phyloP scores from a whole-genome alignment of 2,797 vertebrate species.

The Sylvia borin region DNA sequence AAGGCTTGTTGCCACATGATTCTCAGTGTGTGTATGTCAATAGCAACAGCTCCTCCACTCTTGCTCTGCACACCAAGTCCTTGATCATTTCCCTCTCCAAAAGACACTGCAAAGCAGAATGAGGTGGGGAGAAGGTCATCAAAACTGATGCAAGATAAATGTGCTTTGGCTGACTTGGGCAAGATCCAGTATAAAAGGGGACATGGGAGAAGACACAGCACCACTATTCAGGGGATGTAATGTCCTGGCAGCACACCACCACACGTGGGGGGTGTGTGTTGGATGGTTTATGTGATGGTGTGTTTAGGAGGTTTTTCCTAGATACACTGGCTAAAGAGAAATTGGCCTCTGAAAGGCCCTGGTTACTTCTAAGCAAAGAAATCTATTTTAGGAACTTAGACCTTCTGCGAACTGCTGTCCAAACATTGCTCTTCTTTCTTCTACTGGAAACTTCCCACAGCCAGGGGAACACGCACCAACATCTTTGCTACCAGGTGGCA shows the following conservation, averaged over 20 bases:
- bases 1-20: neutral
- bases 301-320: neutral
- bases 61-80: neutral
- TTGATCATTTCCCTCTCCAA: neutral
- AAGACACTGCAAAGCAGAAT: neutral
- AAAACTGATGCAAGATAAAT: neutral
- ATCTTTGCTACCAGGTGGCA: neutral
- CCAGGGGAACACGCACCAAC: neutral
- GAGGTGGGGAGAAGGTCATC: neutral
- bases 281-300: neutral
- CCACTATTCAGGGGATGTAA: neutral
- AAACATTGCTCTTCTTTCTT: neutral
- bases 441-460: neutral
- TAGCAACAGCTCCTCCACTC: neutral
- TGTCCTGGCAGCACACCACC: neutral
- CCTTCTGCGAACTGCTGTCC: neutral
- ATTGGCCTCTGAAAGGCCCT: neutral
- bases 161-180: neutral
- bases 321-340: neutral
- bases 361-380: neutral
- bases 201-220: neutral
- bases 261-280: neutral
- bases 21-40: neutral
- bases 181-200: neutral
- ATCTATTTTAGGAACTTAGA: neutral